phyloP scores from a whole-genome alignment of 1,140 invertebrate genomes.

The Aphelenchoides avenae region DNA sequence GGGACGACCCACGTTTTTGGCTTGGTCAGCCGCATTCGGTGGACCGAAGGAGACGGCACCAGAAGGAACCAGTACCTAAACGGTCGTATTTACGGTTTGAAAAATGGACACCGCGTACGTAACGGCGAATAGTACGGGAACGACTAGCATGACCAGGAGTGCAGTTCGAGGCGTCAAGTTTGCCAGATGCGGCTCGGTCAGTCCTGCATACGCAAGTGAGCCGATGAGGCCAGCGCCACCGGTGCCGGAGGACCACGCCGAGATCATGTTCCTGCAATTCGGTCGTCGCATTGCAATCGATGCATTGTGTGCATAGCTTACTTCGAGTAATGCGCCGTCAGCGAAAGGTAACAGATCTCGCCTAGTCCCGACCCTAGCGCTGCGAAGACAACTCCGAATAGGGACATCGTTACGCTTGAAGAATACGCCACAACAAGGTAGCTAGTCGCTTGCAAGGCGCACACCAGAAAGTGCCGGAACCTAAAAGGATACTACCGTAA shows the following conservation, averaged over 20 bases:
- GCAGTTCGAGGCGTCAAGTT: constrained; percentile 25
- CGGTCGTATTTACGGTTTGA: neutral
- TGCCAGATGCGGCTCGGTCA: constrained; percentile 40
- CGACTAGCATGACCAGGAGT: constrained; percentile 38
- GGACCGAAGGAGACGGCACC: constrained; percentile 23
- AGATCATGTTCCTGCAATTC: constrained; percentile 41
- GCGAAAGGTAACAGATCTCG: constrained; percentile 37
- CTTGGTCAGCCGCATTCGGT: constrained; percentile 13
- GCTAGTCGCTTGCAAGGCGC: constrained; percentile 26
- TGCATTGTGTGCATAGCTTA: constrained; percentile 3
- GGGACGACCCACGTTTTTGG: constrained; percentile 41
- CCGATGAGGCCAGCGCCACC: constrained; percentile 54
- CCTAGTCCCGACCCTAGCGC: constrained; percentile 33
- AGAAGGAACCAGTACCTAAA: constrained; percentile 41
- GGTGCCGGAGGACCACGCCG: constrained; percentile 45
- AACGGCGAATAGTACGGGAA: constrained; percentile 34
- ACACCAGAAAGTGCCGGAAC: constrained; percentile 35
- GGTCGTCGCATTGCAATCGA: neutral
- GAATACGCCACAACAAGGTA: constrained; percentile 39
- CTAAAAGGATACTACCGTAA: too few relatives aligned
- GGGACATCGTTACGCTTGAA: constrained; percentile 15
- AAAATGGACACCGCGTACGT: constrained; percentile 33
- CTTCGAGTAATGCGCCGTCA: constrained; percentile 36
- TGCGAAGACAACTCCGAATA: constrained; percentile 39
- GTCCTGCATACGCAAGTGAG: constrained; percentile 33